Evolutionary conservation across 2,797 vertebrate genomes (phyloP), one percentile per base, ranked within the genome.

Genomic region (Poeciliopsis paucimaculata): DNA sequence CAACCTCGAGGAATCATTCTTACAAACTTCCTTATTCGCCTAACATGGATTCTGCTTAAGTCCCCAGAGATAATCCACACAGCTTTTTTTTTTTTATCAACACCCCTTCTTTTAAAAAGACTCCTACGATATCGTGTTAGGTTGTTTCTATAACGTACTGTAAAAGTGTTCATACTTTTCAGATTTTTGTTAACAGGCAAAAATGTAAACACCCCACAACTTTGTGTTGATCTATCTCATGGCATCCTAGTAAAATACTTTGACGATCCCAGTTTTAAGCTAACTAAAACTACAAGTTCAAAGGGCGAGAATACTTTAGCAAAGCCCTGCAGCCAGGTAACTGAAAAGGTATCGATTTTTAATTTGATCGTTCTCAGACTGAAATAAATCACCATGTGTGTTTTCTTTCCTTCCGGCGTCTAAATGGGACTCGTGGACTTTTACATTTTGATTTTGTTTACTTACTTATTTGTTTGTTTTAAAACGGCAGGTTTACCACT

Each of bases 291-390:
- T 7, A 66, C 15, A 43, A 15, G 66, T 43, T 15, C 39, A 70
- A 70, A 43, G 66, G 10, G 23, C 13, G 23, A 43, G 66, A 70
- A 43, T 70, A 70, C 39, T 43, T 68, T 68, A 2, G 20, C 34
- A 4, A 39, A 3, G 18, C 34, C 34, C 20, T 41, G 66, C 43
- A 15, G 43, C n/a, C 43, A 45, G 66, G 39, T 15, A n/a, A 41
- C 12, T 12, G 6, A n/a, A 43, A 55, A 16, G 5, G 23, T 77
- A 87, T 83, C 41, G 82, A 91, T 87, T 85, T 81, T 49, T 82
- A 5, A 31, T 53, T 71, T 1, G n/a, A 76, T 74, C 73, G 71
- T 39, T 36, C 39, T 23, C 26, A 80, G 76, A 83, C 80, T 79
- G 57, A 85, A 88, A 79, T 55, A 66, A 64, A 86, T 79, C 39